Evolutionary conservation across 2,888 invertebrate genomes (phyloP).

Genomic region (Calliscelio sp.): DNA sequence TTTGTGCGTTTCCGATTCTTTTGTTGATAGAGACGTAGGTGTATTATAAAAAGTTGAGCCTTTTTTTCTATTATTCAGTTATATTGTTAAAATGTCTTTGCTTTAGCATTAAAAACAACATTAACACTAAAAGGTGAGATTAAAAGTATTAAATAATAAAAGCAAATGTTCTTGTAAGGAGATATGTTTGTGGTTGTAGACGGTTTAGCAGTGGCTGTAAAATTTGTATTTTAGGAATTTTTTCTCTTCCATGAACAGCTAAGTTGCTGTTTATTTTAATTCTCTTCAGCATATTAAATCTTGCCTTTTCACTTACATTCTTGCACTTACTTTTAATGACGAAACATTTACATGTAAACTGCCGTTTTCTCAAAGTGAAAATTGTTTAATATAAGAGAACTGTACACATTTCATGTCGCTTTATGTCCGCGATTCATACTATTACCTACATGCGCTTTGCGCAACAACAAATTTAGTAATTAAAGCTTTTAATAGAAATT

Average conservation of each 20-base stretch:
- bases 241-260: neutral
- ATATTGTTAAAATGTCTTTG: too few relatives aligned
- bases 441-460: neutral
- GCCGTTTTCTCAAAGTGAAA: conserved; percentile 30
- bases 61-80: neutral
- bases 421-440: neutral
- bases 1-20: conserved; percentile 20
- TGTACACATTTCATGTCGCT: conserved; percentile 4
- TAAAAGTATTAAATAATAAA: too few relatives aligned
- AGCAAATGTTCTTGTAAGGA: too few relatives aligned
- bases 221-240: conserved; percentile 7
- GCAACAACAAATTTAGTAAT: neutral
- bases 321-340: conserved; percentile 40
- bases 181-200: too few relatives aligned
- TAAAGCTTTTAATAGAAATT: neutral
- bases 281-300: conserved; percentile 29
- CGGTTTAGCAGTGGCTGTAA: too few relatives aligned
- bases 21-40: neutral
- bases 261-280: conserved; percentile 14
- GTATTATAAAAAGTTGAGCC: neutral
- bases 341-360: conserved; percentile 33
- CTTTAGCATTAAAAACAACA: too few relatives aligned
- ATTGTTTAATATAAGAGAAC: conserved; percentile 36
- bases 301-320: conserved; percentile 33
- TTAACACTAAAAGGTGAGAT: too few relatives aligned